These are phyloP conservation scores for Drosophila macrospina DNA, from an alignment of 2,888 invertebrate species.

Conservation along the genomic window DNA sequence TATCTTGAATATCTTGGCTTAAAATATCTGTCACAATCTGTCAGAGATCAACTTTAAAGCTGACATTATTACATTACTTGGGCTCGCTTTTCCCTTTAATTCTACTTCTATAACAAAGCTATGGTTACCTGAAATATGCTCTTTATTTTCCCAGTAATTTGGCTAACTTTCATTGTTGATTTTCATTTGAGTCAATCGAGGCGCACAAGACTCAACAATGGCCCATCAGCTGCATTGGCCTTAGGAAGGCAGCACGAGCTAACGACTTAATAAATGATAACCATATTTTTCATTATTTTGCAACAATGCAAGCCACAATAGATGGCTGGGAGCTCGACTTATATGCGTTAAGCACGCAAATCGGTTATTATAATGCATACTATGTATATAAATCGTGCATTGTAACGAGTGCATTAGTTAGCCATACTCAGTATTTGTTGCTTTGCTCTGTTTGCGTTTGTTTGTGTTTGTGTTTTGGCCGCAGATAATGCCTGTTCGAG, in stretches of 20 bases:
- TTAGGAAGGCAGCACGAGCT: slow-evolving; percentile 34
- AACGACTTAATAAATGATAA: slow-evolving; percentile 70
- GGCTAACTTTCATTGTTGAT: slow-evolving; percentile 33
- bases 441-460: slow-evolving; percentile 26
- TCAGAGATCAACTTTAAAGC: background rate
- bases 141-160: slow-evolving; percentile 44
- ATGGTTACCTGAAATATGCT: slow-evolving; percentile 16
- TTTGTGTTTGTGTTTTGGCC: slow-evolving; percentile 36
- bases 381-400: slow-evolving; percentile 33
- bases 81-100: background rate
- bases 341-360: slow-evolving; percentile 74
- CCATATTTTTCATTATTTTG: slow-evolving; percentile 62
- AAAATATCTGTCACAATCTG: too few relatives aligned
- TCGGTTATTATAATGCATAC: slow-evolving; percentile 78
- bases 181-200: slow-evolving; percentile 23
- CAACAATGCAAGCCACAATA: slow-evolving; percentile 33
- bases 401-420: slow-evolving; percentile 29
- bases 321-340: slow-evolving; percentile 43
- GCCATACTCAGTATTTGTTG: slow-evolving; percentile 3
- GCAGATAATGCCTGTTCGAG: slow-evolving; percentile 49
- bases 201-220: slow-evolving; percentile 30
- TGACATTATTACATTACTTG: background rate
- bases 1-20: background rate
- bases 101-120: background rate
- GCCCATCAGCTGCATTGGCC: slow-evolving; percentile 39